These are phyloP conservation scores for Micrasema minimum DNA, from an alignment of 1,140 invertebrate genomes.

Conservation along the genomic window DNA sequence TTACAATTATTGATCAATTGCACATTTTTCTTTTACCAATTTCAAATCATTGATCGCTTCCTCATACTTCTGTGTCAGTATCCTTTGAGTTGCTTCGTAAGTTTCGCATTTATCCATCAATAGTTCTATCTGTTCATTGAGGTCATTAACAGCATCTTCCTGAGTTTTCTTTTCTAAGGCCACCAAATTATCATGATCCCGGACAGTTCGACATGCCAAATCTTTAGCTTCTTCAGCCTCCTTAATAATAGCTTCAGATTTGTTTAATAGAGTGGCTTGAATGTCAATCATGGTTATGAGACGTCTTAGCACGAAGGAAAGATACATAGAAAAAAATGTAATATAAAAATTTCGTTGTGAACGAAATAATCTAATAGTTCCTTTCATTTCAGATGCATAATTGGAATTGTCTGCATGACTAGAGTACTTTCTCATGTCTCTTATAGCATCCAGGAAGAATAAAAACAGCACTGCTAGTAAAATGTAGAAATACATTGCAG, in stretches of 20 bases:
- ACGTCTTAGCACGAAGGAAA: conserved; percentile 62
- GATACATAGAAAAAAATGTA: conserved; percentile 62
- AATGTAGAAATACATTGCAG: conserved; percentile 60
- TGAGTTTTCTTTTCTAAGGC: conserved; percentile 34
- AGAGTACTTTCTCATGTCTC: conserved; percentile 64
- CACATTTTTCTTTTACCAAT: conserved; percentile 12
- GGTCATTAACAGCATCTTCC: conserved; percentile 17
- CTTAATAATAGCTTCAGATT: conserved; percentile 60
- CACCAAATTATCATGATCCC: conserved; percentile 38
- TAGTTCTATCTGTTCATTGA: conserved; percentile 29
- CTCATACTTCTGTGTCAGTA: conserved; percentile 9
- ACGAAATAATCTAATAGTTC: conserved; percentile 60
- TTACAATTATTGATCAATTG: background rate
- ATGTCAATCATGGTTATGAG: conserved; percentile 62
- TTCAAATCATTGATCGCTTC: conserved; percentile 10
- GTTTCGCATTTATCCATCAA: conserved; percentile 13
- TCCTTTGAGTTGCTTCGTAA: conserved; percentile 10
- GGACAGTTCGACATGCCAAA: conserved; percentile 31
- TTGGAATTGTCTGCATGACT: conserved; percentile 54
- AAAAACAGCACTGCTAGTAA: conserved; percentile 58
- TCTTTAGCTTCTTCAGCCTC: conserved; percentile 53
- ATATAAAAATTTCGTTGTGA: conserved; percentile 66
- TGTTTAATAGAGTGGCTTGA: conserved; percentile 60
- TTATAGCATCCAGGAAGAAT: conserved; percentile 61
- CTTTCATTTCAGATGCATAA: conserved; percentile 60